Evolutionary conservation across 2,113 vertebrate species (phyloP), one percentile per base, ranked within the genome.

Genomic region (Etheostoma cragini): DNA sequence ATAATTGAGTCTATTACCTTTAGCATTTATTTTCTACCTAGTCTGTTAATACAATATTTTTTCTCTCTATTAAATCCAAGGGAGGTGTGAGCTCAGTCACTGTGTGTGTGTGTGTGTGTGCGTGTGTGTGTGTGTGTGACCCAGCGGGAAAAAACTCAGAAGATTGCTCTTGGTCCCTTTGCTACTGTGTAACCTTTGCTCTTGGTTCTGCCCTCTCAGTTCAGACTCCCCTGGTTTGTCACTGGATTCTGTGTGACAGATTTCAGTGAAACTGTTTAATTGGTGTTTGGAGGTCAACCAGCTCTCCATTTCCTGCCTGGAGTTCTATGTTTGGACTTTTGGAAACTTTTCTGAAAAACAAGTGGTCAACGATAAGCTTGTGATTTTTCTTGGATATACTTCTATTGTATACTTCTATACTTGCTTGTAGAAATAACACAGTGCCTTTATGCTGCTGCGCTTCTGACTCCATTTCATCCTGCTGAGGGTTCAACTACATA

Each of bases 371-470:
- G 24, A 47, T 76, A 42, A 52, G 50, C 58, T 61, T 8, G 12
- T 69, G 54, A 68, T 80, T 82, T 63, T 47, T 77, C 65, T 74
- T 60, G 60, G 79, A 87, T 82, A 78, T 68, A 33, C 72, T 57
- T 87, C 61, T 86, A 54, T 90, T 67, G 72, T 82, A 78, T 68
- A 33, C 72, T 57, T 87, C 65, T 86, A 54, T 90, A 26, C 26
- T 67, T 70, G 88, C 83, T 83, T 84, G 81, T 91, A 88, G 80
- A 86, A 88, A 87, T 70, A 88, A 90, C 86, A 78, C 89, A 91
- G 90, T 93, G 91, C 93, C 92, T 93, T 93, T 88, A 82, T 69
- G 77, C 78, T 72, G 79, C 87, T 83, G 61, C 58, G 83, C 79
- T 86, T 80, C 76, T 87, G 76, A 78, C 73, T 71, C 54, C 61